A percentile compares a stretch with the other conserved stretches of the same genome.
phyloP scores from a whole-genome alignment of 2,888 invertebrate species.

The Phorcus lineatus region DNA sequence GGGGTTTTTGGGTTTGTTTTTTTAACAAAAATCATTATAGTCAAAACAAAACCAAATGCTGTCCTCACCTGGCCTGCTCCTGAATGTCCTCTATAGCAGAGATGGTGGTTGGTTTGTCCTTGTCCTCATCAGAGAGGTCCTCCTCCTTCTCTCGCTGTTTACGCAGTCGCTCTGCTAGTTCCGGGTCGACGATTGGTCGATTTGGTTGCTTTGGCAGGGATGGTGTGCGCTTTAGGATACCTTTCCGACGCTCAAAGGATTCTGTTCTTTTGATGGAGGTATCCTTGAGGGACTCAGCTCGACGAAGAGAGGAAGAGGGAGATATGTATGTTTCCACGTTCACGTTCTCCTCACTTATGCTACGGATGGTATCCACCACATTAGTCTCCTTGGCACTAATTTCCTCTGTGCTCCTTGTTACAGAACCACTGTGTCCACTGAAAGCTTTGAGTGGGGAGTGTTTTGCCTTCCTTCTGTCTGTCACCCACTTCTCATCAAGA shows the following conservation, averaged over 20 bases:
- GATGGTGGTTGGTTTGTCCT: slow-evolving; percentile 24
- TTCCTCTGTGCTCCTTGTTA: background rate
- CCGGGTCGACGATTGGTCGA: slow-evolving; percentile 58
- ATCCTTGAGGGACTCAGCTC: slow-evolving; percentile 24
- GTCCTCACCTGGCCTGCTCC: slow-evolving; percentile 49
- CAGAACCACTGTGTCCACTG: background rate
- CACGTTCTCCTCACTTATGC: slow-evolving; percentile 2
- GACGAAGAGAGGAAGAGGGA: background rate
- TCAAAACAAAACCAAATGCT: background rate
- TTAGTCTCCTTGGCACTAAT: slow-evolving; percentile 22
- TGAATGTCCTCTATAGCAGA: slow-evolving; percentile 57
- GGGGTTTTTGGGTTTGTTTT: no score
- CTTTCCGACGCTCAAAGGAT: slow-evolving; percentile 57
- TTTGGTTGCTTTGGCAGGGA: slow-evolving; percentile 53
- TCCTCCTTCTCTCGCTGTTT: slow-evolving; percentile 47
- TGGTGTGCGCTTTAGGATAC: slow-evolving; percentile 63
- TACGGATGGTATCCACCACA: background rate
- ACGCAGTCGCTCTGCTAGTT: slow-evolving; percentile 55
- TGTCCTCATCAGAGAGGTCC: slow-evolving; percentile 36
- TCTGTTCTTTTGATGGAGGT: slow-evolving; percentile 41
- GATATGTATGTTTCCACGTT: background rate
- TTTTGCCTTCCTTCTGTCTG: background rate
- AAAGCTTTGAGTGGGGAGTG: background rate
- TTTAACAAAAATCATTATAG: background rate
- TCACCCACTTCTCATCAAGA: slow-evolving; percentile 22